Evolutionary conservation across 2,888 invertebrate genomes (phyloP), one percentile per base, ranked within the genome.

Genomic region (Andrena trimmerana): DNA sequence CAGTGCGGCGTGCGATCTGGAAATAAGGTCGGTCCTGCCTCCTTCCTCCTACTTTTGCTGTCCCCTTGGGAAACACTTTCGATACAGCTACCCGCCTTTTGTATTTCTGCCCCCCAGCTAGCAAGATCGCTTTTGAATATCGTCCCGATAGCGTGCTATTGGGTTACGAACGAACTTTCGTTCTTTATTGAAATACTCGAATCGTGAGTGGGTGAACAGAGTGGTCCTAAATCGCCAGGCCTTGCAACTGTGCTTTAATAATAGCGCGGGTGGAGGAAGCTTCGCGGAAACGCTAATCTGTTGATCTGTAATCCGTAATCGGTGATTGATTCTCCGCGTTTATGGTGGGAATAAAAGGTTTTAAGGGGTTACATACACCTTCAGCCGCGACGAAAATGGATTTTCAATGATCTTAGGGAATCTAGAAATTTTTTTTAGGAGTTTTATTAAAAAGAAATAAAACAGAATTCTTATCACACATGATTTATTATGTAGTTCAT

Each of bases 101-200:
- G 76, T 83, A 81, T 77, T 81, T 81, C 70, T 36, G 24, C 66
- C 52, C 60, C 69, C 42, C 60, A 24, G 69, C 52, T 20, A 20
- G 16, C 31, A 72, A 16, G 83, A 83, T 78, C 74, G 71, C 62
- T 67, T 81, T 67, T 81, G 68, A 72, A 72, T 83, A 83, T 77
- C 75, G 57, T 48, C 8, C 50, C 65, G 66, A 80, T 80, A 71
- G 60, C 73, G 31, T 24, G 31, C 31, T 54, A 70, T 79, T 69
- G 57, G 69, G 54, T 67, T 62, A 68, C 77, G 62, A 62, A 68
- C 63, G 63, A 63, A 72, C 68, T 69, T 65, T 60, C 68, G 10
- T 76, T 69, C 81, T 81, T 72, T 72, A 73, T 81, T 69, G 73
- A 77, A 83, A 81, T 69, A 81, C 59, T 77, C 54, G 52, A 69